Base-by-base conservation (phyloP, 2,113 vertebrate species). In the Cricetomys ansorgei region DNA sequence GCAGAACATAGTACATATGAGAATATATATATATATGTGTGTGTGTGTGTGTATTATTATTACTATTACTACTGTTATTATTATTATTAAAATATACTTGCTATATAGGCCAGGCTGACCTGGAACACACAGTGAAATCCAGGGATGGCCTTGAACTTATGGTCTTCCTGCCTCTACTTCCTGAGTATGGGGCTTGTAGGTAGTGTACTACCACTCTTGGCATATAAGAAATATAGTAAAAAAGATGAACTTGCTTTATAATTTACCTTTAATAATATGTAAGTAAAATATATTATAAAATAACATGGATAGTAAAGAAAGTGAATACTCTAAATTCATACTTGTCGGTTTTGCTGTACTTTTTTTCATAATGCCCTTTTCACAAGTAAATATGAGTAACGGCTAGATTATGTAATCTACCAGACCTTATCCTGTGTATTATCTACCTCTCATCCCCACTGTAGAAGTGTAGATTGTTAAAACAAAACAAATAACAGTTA, bases 261-360 rank as follows among this genome's bases (percentile, higher is more conserved):
- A 76, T 25, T 84, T 88, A 67, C 87, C 91, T 79, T 84, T 92
- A 94, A 34, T 65, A 48, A 62, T 70, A 64, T 31, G 9, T 75
- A 59, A 76, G 50, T 86, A 15, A 84, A 84, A 40, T 95, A 59
- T 37, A 57, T 43, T 95, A 1, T 93, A 40, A 95, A 91, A 95
- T 17, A 50, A 7, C 2, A 48, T 69, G 15, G 37, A 0, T 89
- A 6, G 73, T 43, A 73, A 88, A 77, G n/a, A 83, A 50, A 55
- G 19, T 76, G 45, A 88, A 89, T 59, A 13, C 11, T 45, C 11
- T 27, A 0, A 80, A 19, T 88, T 83, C 10, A 55, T 88, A 48
- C 25, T 62, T 59, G 1, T 3, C 25, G 37, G 17, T 59, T 81
- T 81, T 83, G 37, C 23, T n/a, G 43, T 59, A 1, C 13, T 34